Evolutionary conservation across 2,797 vertebrate species (phyloP), one percentile per base, ranked within the genome.

Genomic region (Melanotaenia maccullochi): DNA sequence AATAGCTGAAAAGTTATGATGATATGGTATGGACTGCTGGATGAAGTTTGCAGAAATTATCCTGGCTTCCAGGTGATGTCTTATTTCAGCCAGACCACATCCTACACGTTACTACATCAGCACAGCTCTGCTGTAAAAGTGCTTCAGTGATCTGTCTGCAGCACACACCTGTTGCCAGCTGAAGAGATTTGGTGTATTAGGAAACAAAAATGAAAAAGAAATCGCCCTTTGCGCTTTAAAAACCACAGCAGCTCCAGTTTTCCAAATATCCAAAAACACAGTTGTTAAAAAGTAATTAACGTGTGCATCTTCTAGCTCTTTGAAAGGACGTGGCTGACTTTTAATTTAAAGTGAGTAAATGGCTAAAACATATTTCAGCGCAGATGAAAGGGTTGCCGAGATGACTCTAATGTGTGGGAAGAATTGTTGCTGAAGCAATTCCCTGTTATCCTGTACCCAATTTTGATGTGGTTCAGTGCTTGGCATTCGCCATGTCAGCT

Each of bases 381-480:
- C 60, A 9, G 16, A 60, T 38, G 33, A 57, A 42, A 13, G 49
- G 14, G 25, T 35, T 22, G 28, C 55, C 12, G 25, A 14, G n/a
- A 42, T 60, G 25, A 33, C 28, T 47, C 62, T 22, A 25, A 44
- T 30, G 52, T 64, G 63, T 68, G 57, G 74, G 75, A 55, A 56
- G 59, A 73, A 28, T 60, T 73, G 78, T 81, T 83, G 61, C 78
- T 38, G 68, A 79, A 51, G 74, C 68, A 54, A 65, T 64, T 67
- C 51, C 72, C 73, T 74, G 74, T 87, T 72, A 78, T 85, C 57
- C 68, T 69, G 65, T 82, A 86, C 65, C 79, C 70, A 60, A 36
- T 82, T 83, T 82, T 32, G 58, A 65, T 78, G n/a, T 42, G 73
- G 77, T 84, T 85, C 78, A 85, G 71, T 9, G 68, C 66, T 63